Conservation (phyloP, 1,140 invertebrate species). For the Rhopalosiphum maidis region DNA sequence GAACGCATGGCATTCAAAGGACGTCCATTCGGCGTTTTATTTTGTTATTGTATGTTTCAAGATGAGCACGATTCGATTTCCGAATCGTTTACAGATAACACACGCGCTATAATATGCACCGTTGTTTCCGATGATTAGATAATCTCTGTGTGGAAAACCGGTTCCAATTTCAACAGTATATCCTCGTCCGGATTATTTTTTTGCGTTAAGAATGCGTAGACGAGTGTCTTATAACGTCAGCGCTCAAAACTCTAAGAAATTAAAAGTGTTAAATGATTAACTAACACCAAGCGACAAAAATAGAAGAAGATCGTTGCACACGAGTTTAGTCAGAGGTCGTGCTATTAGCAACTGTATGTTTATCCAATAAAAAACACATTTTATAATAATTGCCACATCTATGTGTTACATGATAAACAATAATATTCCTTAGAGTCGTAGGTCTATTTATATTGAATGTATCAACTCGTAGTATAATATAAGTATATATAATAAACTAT, state of each 20-base stretch:
- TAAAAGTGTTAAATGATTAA: neutral
- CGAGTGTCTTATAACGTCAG: neutral
- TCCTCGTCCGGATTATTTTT: neutral
- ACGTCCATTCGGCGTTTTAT: conserved; percentile 12
- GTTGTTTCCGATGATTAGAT: neutral
- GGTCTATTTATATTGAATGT: neutral
- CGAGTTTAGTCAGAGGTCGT: neutral
- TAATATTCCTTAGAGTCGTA: neutral
- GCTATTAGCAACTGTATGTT: neutral
- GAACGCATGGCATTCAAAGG: conserved; percentile 41
- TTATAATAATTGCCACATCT: neutral
- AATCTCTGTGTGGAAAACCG: neutral
- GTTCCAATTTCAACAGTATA: neutral
- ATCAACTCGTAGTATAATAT: too few relatives aligned
- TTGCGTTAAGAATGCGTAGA: neutral
- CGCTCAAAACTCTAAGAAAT: neutral
- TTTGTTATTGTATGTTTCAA: neutral
- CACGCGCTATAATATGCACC: neutral
- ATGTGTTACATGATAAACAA: neutral
- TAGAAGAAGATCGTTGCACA: neutral
- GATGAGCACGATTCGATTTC: conserved; percentile 51
- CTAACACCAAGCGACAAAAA: neutral
- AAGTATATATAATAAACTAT: neutral
- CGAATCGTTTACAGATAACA: conserved; percentile 7
- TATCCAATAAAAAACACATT: neutral